phyloP scores from a whole-genome alignment of 2,888 invertebrate genomes.

The Alcis repandata region DNA sequence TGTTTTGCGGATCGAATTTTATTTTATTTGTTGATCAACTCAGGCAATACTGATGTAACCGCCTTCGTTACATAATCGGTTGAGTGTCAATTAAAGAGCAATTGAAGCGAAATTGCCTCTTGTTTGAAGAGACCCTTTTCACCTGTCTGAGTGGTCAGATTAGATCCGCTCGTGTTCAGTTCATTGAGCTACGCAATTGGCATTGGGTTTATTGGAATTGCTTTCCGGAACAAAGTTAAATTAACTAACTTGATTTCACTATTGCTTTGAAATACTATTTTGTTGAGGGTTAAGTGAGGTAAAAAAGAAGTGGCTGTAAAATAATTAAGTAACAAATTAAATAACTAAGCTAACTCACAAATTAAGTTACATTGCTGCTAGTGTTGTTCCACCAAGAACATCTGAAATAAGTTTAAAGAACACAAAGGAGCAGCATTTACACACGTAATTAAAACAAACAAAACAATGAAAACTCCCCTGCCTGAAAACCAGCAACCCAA shows the following conservation, averaged over 20 bases:
- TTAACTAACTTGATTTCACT: not conserved
- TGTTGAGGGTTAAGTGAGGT: too few species aligned
- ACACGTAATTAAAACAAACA: slow-evolving; percentile 19
- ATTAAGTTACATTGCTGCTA: not conserved
- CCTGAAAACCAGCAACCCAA: slow-evolving; percentile 19
- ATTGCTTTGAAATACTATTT: not conserved
- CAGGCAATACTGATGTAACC: not conserved
- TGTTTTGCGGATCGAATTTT: not conserved
- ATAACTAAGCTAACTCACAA: too few species aligned
- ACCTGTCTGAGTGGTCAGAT: slow-evolving; percentile 36
- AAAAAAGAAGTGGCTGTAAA: too few species aligned
- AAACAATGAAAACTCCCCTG: slow-evolving; percentile 15
- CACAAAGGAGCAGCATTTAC: not conserved
- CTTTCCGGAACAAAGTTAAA: not conserved
- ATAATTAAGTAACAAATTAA: not conserved
- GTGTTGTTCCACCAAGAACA: not conserved
- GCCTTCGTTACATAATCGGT: slow-evolving; percentile 6
- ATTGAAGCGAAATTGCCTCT: slow-evolving; percentile 28
- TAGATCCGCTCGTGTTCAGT: slow-evolving; percentile 34
- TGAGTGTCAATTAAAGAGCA: slow-evolving; percentile 8
- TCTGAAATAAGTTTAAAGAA: not conserved
- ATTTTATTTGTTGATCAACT: too few species aligned
- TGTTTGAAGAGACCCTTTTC: slow-evolving; percentile 41
- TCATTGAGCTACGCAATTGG: slow-evolving; percentile 28
- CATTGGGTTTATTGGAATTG: slow-evolving; percentile 11